These are phyloP conservation scores for Acrobasis consociella DNA, from an alignment of 2,888 invertebrate species.

Conservation along the genomic window DNA sequence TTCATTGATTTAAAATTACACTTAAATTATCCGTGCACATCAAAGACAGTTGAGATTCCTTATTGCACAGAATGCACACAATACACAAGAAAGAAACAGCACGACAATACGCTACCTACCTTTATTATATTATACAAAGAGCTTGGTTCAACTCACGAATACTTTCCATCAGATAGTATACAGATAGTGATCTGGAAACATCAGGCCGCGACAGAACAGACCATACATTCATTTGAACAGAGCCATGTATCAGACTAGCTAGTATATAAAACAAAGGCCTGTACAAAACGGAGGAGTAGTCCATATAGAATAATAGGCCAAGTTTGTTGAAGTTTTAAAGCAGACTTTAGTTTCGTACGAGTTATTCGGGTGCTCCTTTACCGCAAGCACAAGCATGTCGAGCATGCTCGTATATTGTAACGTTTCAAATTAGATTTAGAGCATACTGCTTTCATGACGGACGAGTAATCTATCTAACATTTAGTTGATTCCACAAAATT, in stretches of 20 bases:
- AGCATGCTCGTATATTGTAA: too few species aligned
- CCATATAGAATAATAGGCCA: too few species aligned
- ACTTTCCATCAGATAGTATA: slow-evolving; percentile 17
- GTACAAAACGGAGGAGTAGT: too few species aligned
- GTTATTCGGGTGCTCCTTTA: too few species aligned
- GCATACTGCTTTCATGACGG: too few species aligned
- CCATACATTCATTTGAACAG: slow-evolving; percentile 14
- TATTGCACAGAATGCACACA: slow-evolving; percentile 12
- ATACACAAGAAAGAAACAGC: slow-evolving; percentile 20
- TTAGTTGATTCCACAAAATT: too few species aligned
- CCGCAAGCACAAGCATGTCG: too few species aligned
- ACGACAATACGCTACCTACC: background rate
- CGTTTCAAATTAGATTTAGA: too few species aligned
- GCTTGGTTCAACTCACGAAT: slow-evolving; percentile 15
- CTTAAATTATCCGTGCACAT: slow-evolving; percentile 25
- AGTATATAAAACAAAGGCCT: background rate
- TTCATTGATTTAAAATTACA: slow-evolving; percentile 26
- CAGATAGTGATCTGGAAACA: slow-evolving; percentile 19
- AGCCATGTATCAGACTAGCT: slow-evolving; percentile 10
- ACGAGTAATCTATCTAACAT: too few species aligned
- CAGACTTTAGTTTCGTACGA: too few species aligned
- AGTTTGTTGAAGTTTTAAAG: too few species aligned
- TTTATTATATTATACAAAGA: slow-evolving; percentile 18
- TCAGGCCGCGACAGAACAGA: slow-evolving; percentile 15
- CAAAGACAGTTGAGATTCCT: slow-evolving; percentile 10